These are phyloP conservation scores for Platysteira castanea DNA, from an alignment of 2,113 vertebrate genomes.

Conservation along the genomic window DNA sequence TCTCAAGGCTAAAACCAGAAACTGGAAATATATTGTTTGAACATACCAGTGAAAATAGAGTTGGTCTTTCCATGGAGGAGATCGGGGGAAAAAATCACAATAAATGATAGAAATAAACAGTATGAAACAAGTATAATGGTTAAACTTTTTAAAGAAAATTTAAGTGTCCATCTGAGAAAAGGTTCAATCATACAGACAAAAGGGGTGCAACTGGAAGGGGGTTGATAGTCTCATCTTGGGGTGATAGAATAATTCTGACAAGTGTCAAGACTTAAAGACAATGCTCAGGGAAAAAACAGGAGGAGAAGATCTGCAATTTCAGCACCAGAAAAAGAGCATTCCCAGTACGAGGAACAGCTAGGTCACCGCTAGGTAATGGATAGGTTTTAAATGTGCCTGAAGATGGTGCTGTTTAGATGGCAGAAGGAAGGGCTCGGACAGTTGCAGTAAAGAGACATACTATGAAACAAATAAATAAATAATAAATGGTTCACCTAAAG, in stretches of 20 bases:
- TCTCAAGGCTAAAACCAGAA: background rate
- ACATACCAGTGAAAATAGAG: background rate
- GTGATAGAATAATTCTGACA: background rate
- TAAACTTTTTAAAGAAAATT: background rate
- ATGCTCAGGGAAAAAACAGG: background rate
- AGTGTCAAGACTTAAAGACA: background rate
- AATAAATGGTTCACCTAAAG: background rate
- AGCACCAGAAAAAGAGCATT: background rate
- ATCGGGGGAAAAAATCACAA: background rate
- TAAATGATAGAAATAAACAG: background rate
- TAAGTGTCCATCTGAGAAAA: background rate
- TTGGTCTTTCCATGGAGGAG: background rate
- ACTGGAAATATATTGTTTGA: background rate
- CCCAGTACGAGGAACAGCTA: rapidly evolving
- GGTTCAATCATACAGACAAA: background rate
- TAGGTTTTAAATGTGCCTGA: conserved; percentile 11
- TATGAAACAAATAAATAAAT: background rate
- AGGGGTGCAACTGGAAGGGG: background rate
- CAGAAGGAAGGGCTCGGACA: background rate
- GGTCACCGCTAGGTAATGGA: rapidly evolving
- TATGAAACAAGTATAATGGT: background rate
- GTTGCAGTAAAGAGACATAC: background rate
- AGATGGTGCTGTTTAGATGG: conserved; percentile 63
- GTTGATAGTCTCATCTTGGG: background rate
- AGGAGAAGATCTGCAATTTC: background rate